Conservation (phyloP, 2,888 invertebrate genomes). For the Oegoconia quadripuncta region DNA sequence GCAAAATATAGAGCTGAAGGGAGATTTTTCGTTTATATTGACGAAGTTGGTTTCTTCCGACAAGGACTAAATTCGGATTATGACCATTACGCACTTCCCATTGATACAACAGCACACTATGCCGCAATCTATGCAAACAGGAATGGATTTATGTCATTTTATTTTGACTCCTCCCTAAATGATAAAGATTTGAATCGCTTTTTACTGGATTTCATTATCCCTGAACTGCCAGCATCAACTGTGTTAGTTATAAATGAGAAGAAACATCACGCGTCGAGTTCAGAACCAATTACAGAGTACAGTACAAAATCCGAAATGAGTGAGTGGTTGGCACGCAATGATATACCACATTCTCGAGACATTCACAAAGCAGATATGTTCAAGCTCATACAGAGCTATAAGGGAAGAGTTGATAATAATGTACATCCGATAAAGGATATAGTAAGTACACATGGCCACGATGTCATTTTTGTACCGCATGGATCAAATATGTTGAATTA, state of each 20-base stretch:
- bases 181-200: not conserved
- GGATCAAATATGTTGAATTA: constrained; percentile 7
- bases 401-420: not conserved
- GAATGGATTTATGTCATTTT: not conserved
- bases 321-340: constrained; percentile 16
- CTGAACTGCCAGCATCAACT: not conserved
- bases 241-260: not conserved
- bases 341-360: constrained; percentile 15
- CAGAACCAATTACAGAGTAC: constrained; percentile 11
- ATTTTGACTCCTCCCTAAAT: not conserved
- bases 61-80: not conserved
- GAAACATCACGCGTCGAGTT: not conserved
- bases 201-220: not conserved
- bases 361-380: constrained; percentile 22
- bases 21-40: constrained; percentile 8
- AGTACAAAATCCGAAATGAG: constrained; percentile 19
- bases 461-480: constrained; percentile 13
- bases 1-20: constrained; percentile 18
- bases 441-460: constrained; percentile 15
- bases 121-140: not conserved
- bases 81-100: not conserved
- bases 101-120: not conserved
- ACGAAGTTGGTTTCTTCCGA: not conserved
- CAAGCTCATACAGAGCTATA: constrained; percentile 18
- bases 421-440: constrained; percentile 9